These are phyloP conservation scores for Cataglyphis hispanica DNA, from an alignment of 1,140 invertebrate genomes.

Conservation along the genomic window DNA sequence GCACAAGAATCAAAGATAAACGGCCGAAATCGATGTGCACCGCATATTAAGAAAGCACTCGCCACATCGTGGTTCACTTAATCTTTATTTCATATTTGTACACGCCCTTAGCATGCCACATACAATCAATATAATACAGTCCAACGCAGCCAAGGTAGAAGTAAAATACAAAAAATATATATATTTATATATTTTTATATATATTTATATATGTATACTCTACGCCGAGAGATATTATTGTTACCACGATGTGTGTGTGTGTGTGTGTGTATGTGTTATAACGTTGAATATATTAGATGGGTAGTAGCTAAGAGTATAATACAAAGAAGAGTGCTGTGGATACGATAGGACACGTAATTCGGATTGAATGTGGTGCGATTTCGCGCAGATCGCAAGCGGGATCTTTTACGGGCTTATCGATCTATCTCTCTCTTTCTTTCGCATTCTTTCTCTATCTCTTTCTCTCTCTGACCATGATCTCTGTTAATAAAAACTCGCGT, in stretches of 20 bases:
- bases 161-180: constrained; percentile 83
- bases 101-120: constrained; percentile 82
- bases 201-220: constrained; percentile 74
- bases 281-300: constrained; percentile 76
- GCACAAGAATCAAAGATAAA: neutral
- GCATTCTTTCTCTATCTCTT: constrained; percentile 10
- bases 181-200: constrained; percentile 74
- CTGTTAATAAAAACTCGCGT: constrained; percentile 1
- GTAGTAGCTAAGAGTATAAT: constrained; percentile 77
- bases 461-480: constrained; percentile 4
- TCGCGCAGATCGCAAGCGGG: constrained; percentile 42
- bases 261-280: constrained; percentile 63
- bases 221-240: constrained; percentile 75
- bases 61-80: constrained; percentile 74
- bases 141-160: constrained; percentile 81
- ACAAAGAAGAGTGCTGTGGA: constrained; percentile 77
- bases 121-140: constrained; percentile 82
- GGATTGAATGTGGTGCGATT: constrained; percentile 67
- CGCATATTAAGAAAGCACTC: neutral
- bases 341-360: constrained; percentile 77
- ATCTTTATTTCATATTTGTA: constrained; percentile 82
- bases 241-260: constrained; percentile 74
- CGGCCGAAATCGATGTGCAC: neutral
- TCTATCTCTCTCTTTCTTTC: neutral
- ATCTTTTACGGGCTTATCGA: constrained; percentile 5